A percentile compares a stretch with the other conserved stretches of the same genome.
These are phyloP conservation scores for Criorhina ranunculi DNA, from an alignment of 2,888 invertebrate species.

Conservation along the genomic window DNA sequence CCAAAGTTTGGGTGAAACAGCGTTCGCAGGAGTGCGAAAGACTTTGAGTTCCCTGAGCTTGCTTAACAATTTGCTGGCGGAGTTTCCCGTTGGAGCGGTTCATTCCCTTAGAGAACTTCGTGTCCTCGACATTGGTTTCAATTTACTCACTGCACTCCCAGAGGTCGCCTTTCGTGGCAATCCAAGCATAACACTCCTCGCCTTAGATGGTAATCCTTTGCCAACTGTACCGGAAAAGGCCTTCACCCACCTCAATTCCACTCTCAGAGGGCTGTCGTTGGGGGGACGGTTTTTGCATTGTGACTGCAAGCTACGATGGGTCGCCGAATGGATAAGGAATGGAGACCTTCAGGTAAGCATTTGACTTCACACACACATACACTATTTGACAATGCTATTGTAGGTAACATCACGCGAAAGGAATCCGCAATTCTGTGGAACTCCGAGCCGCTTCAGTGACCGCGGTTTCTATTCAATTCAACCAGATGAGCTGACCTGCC, in stretches of 20 bases:
- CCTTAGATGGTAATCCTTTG: slow-evolving; percentile 95
- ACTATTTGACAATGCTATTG: neutral
- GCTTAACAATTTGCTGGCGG: slow-evolving; percentile 94
- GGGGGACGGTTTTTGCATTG: slow-evolving; percentile 95
- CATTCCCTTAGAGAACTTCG: slow-evolving; percentile 91
- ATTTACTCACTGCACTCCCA: slow-evolving; percentile 93
- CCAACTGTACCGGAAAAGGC: slow-evolving; percentile 92
- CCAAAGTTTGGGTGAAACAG: slow-evolving; percentile 90
- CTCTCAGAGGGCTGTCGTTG: slow-evolving; percentile 93
- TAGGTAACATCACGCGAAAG: slow-evolving; percentile 93
- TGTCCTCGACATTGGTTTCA: slow-evolving; percentile 96
- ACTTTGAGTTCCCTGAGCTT: slow-evolving; percentile 95
- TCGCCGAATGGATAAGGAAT: slow-evolving; percentile 94
- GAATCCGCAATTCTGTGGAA: slow-evolving; percentile 96
- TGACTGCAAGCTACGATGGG: slow-evolving; percentile 95
- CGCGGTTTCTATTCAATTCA: slow-evolving; percentile 94
- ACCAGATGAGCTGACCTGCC: slow-evolving; percentile 89
- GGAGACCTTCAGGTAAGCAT: slow-evolving; percentile 91
- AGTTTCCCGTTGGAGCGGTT: slow-evolving; percentile 93
- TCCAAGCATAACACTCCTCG: slow-evolving; percentile 93
- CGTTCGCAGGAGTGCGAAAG: slow-evolving; percentile 91
- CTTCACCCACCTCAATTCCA: slow-evolving; percentile 91
- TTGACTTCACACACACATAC: neutral
- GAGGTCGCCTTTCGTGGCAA: slow-evolving; percentile 92
- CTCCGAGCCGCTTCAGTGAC: slow-evolving; percentile 91